Evolutionary conservation across 2,113 vertebrate species (phyloP).

Genomic region (Capra hircus): DNA sequence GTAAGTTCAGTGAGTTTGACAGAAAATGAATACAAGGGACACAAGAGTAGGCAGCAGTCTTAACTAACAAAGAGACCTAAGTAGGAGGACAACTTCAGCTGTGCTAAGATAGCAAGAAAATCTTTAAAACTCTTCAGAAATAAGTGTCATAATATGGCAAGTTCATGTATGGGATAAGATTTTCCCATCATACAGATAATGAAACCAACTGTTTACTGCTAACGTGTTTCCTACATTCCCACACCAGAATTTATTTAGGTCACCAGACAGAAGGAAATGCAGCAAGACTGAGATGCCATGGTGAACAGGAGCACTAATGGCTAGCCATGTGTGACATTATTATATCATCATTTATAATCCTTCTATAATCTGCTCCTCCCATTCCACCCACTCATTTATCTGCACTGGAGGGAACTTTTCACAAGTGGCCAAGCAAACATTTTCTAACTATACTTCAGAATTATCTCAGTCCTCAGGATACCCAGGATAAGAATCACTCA

Average conservation of each 20-base stretch:
- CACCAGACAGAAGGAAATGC: neutral
- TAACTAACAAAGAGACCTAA: neutral
- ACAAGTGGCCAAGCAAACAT: neutral
- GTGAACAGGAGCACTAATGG: conserved; percentile 1
- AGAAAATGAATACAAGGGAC: conserved; percentile 1
- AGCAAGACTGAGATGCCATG: neutral
- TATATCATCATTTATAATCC: neutral
- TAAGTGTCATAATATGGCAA: neutral
- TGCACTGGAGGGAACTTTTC: neutral
- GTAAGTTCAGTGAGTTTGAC: neutral
- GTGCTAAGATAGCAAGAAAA: neutral
- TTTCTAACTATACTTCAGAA: conserved; percentile 12
- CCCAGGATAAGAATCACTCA: neutral
- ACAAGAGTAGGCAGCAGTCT: neutral
- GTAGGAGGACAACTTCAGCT: conserved; percentile 6
- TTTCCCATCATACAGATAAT: neutral
- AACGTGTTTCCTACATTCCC: neutral
- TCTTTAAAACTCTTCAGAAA: conserved; percentile 4
- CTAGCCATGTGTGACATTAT: neutral
- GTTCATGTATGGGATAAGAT: neutral
- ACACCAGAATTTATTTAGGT: neutral
- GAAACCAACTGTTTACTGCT: neutral
- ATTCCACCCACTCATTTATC: conserved; percentile 15
- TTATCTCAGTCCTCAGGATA: neutral
- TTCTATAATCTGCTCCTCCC: neutral